A percentile compares a stretch with the other conserved stretches of the same genome.
Conservation (phyloP, 2,888 invertebrate species). For the Acleris emargana region DNA sequence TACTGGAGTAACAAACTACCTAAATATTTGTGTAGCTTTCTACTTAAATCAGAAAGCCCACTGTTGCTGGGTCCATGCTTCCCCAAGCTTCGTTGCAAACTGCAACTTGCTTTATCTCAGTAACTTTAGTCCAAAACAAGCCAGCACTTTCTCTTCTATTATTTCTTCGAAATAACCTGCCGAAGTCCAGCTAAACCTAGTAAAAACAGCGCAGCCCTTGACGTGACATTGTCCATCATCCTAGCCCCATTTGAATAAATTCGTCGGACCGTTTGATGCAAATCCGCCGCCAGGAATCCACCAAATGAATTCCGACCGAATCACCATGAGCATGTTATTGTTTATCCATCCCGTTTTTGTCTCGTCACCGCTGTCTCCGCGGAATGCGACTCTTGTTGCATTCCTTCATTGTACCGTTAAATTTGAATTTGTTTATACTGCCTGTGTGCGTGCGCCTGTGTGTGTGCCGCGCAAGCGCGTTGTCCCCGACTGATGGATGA, state of each 20-base stretch:
- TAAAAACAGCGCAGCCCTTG: too few species aligned
- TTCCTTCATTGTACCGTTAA: slow-evolving; percentile 75
- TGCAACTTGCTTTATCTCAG: too few species aligned
- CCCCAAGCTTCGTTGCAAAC: too few species aligned
- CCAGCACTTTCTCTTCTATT: too few species aligned
- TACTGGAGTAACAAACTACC: too few species aligned
- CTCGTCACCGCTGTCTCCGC: slow-evolving; percentile 56
- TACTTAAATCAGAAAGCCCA: too few species aligned
- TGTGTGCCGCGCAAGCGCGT: slow-evolving; percentile 69
- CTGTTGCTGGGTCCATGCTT: too few species aligned
- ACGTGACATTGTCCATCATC: background rate
- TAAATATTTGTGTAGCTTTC: too few species aligned
- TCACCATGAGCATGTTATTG: slow-evolving; percentile 63
- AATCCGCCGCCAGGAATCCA: slow-evolving; percentile 23
- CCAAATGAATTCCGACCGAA: slow-evolving; percentile 32
- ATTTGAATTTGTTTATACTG: slow-evolving; percentile 70
- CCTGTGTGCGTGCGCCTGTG: slow-evolving; percentile 41
- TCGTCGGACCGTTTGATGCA: slow-evolving; percentile 25
- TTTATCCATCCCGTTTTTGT: slow-evolving; percentile 69
- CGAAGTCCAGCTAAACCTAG: too few species aligned
- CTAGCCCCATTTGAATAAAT: slow-evolving; percentile 23
- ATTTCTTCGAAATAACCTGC: too few species aligned
- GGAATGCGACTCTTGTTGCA: slow-evolving; percentile 76
- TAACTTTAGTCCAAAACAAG: too few species aligned
- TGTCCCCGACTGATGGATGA: slow-evolving; percentile 82